These are phyloP conservation scores for Pollenia labialis DNA, from an alignment of 2,888 invertebrate genomes.

Conservation along the genomic window DNA sequence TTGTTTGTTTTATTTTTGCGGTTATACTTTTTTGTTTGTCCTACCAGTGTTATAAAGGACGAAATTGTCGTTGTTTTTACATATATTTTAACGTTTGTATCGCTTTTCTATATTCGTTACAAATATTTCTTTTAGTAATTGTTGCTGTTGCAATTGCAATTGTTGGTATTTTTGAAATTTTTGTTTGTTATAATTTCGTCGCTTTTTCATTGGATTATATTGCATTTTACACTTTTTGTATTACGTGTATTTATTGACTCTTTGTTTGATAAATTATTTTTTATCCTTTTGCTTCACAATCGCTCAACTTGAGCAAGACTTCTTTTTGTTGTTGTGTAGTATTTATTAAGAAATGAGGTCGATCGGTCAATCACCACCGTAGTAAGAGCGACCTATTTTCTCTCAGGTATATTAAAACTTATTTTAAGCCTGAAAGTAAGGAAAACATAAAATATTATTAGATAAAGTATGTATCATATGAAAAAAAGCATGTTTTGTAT, in stretches of 20 bases:
- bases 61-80: conserved; percentile 30
- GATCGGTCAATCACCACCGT: not conserved
- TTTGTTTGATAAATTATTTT: not conserved
- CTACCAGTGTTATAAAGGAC: not conserved
- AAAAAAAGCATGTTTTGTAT: too few species aligned
- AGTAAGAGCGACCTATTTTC: not conserved
- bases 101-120: conserved; percentile 58
- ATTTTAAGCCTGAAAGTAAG: not conserved
- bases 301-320: not conserved
- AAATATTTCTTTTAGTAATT: conserved; percentile 41
- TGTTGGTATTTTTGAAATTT: conserved; percentile 67
- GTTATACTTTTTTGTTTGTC: not conserved
- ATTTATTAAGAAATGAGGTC: not conserved
- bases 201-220: conserved; percentile 75
- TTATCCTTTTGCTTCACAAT: not conserved
- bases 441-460: not conserved
- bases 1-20: not conserved
- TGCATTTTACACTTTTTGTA: conserved; percentile 65
- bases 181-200: conserved; percentile 67
- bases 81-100: conserved; percentile 54
- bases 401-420: not conserved
- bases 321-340: not conserved
- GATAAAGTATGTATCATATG: too few species aligned
- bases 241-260: conserved; percentile 21
- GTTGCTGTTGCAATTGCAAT: conserved; percentile 59